Evolutionary conservation across 2,113 vertebrate species (phyloP).

Genomic region (Bungarus multicinctus): DNA sequence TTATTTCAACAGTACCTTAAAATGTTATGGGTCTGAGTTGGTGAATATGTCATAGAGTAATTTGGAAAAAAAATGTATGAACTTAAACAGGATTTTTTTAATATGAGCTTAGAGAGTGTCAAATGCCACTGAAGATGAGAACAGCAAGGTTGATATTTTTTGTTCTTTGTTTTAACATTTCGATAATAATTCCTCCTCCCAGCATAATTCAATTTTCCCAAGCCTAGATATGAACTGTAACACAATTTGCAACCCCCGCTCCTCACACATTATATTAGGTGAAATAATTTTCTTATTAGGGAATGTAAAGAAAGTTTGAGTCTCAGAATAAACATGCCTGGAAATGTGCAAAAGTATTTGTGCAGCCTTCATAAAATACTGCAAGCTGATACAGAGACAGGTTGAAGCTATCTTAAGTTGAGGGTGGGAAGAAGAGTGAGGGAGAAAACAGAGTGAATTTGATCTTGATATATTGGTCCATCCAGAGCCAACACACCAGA

Average conservation of each 20-base stretch:
- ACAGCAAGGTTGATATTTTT: not conserved
- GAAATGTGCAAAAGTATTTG: not conserved
- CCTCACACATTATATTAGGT: not conserved
- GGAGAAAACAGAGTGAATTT: not conserved
- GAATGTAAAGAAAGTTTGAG: not conserved
- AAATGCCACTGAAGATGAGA: not conserved
- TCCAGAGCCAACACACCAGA: not conserved
- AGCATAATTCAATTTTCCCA: not conserved
- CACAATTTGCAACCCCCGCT: not conserved
- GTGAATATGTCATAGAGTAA: not conserved
- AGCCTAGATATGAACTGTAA: not conserved
- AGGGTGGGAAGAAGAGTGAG: not conserved
- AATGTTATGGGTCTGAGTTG: not conserved
- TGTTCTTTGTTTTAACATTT: not conserved
- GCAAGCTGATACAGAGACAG: not conserved
- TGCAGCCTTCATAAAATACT: not conserved
- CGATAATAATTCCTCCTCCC: not conserved
- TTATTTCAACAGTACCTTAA: no score
- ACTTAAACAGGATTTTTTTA: not conserved
- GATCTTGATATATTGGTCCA: not conserved
- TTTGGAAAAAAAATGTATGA: not conserved
- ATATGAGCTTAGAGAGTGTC: not conserved
- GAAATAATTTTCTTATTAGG: not conserved
- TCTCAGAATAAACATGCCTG: not conserved
- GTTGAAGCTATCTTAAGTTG: not conserved